Evolutionary conservation across 2,797 vertebrate species (phyloP), one percentile per base, ranked within the genome.

Genomic region (Adrianichthys oophorus): DNA sequence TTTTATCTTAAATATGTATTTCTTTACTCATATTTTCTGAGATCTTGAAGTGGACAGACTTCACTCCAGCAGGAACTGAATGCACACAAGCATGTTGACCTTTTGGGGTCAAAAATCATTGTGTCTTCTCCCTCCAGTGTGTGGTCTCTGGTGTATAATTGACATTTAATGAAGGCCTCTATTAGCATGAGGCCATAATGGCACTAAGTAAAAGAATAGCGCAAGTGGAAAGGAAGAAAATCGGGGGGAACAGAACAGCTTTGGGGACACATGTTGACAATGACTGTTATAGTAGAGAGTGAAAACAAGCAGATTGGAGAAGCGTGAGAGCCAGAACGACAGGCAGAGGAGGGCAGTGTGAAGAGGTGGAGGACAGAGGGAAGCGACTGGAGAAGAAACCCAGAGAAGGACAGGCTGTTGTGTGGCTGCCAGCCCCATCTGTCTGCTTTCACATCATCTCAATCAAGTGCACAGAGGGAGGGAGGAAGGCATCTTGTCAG

Each of bases 81-180:
- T 72, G 78, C 75, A 74, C 76, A 87, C 88, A 76, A 90, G 90
- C 80, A 85, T 67, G 72, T 56, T 87, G 88, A 91, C 89, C 88
- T 91, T 90, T 65, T 48, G 59, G 81, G 90, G 87, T 92, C 89
- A 90, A 67, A 78, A 89, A 87, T 90, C 86, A 90, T 91, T 91
- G 89, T 91, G 85, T 85, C 74, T 68, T 66, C 65, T 73, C 73
- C 85, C 64, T 85, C 80, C 85, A 83, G 74, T 85, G 81, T 90
- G 87, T 90, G 86, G 87, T 91, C 89, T 85, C 86, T 76, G 87
- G 87, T 89, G 85, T 90, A 87, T 92, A 92, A 92, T 91, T 89
- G 87, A 90, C 90, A 92, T 92, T 92, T 92, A 92, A 92, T 92
- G 86, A 90, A 92, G 90, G 89, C 80, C 76, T 90, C 80, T 67